Evolutionary conservation across 1,140 invertebrate species (phyloP).

Genomic region (Ladona fulva): DNA sequence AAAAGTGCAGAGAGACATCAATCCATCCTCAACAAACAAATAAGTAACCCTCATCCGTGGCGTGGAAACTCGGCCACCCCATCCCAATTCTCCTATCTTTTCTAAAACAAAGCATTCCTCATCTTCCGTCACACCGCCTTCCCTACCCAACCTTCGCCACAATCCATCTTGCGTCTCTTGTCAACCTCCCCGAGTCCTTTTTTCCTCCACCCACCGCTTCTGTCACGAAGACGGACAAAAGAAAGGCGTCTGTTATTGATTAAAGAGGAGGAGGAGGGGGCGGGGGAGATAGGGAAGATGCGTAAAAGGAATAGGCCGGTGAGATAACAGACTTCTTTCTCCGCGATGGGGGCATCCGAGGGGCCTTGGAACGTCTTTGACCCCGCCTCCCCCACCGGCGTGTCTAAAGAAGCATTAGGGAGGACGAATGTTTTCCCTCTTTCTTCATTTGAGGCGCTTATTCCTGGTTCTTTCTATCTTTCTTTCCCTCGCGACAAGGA

Average conservation of each 20-base stretch:
- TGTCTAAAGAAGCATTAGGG: conserved; percentile 4
- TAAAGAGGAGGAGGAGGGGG: not conserved
- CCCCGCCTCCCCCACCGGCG: not conserved
- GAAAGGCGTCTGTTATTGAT: conserved; percentile 4
- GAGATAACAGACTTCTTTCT: not conserved
- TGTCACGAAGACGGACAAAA: conserved; percentile 1
- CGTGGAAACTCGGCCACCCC: too few species aligned
- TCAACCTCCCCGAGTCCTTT: not conserved
- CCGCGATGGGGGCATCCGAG: too few species aligned
- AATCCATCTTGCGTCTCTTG: not conserved
- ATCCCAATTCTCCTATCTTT: too few species aligned
- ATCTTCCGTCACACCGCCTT: not conserved
- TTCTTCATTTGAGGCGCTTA: not conserved
- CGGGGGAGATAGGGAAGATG: not conserved
- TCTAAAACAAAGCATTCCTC: conserved; percentile 1
- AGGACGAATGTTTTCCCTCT: not conserved
- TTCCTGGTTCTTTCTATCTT: not conserved
- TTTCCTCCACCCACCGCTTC: not conserved
- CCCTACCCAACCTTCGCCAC: not conserved
- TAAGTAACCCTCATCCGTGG: too few species aligned
- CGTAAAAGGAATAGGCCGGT: not conserved
- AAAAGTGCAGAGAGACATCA: too few species aligned
- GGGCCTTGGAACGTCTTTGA: too few species aligned
- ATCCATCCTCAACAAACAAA: too few species aligned
- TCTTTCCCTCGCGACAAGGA: not conserved